Evolutionary conservation across 2,888 invertebrate species (phyloP).

Genomic region (Cantharis rustica): DNA sequence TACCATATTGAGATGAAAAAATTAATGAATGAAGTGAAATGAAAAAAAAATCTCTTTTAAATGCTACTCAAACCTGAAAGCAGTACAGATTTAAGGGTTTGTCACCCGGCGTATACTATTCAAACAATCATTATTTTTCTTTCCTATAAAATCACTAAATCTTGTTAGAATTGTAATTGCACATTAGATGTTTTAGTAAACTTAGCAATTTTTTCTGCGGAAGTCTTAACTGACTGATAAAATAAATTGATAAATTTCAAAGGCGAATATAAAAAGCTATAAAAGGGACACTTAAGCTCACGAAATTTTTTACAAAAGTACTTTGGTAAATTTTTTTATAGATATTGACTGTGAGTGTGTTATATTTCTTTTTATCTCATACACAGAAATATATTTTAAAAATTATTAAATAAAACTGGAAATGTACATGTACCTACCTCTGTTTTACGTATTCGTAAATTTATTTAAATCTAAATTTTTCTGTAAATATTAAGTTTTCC

Average conservation of each 20-base stretch:
- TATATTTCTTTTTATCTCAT: background rate
- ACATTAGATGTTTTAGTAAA: background rate
- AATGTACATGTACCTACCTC: background rate
- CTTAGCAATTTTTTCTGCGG: background rate
- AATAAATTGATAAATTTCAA: background rate
- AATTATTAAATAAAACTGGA: background rate
- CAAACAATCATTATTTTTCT: background rate
- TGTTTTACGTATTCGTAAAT: background rate
- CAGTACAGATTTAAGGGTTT: too few relatives aligned
- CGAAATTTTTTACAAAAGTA: background rate
- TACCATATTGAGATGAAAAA: too few relatives aligned
- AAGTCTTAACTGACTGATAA: background rate
- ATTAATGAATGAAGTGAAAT: too few relatives aligned
- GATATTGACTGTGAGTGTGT: background rate
- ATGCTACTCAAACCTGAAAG: too few relatives aligned
- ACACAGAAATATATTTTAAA: background rate
- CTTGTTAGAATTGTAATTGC: background rate
- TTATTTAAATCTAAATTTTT: background rate
- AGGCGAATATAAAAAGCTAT: background rate
- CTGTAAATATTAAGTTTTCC: background rate
- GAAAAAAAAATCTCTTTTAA: too few relatives aligned
- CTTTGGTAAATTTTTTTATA: background rate
- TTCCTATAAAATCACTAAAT: background rate
- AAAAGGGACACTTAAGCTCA: background rate
- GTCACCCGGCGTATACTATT: background rate